Conservation (phyloP, 2,888 invertebrate genomes). For the Steinernema scapterisci region DNA sequence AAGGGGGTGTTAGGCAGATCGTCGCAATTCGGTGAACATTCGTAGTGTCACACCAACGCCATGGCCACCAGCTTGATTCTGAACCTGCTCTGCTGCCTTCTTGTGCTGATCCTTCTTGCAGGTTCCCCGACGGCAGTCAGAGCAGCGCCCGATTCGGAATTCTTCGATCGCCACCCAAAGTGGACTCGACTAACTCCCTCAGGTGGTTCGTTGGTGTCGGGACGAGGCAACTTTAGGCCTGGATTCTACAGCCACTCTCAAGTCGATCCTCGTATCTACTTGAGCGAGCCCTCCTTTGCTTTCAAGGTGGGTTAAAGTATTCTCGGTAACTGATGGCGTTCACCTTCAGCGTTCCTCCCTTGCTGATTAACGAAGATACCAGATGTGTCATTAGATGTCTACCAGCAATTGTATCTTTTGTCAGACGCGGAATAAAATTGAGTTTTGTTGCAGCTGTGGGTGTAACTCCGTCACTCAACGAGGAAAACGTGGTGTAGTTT, state of each 20-base stretch:
- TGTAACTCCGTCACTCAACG: no score
- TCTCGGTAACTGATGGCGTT: no score
- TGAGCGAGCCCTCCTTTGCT: slow-evolving; percentile 40
- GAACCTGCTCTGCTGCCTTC: neutral
- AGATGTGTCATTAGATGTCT: neutral
- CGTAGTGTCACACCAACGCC: neutral
- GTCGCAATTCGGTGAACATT: neutral
- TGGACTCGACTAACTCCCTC: slow-evolving; percentile 29
- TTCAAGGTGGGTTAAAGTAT: slow-evolving; percentile 35
- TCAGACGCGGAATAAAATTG: neutral
- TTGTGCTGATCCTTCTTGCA: neutral
- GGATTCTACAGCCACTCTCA: slow-evolving; percentile 44
- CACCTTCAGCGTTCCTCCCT: neutral
- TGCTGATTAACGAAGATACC: neutral
- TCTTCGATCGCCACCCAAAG: slow-evolving; percentile 21
- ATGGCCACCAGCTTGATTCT: slow-evolving; percentile 6
- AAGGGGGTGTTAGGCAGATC: neutral
- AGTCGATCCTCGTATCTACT: slow-evolving; percentile 35
- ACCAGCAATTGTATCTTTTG: neutral
- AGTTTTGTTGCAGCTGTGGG: neutral
- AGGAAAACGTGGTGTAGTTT: no score
- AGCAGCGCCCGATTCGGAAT: slow-evolving; percentile 19
- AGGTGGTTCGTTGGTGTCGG: slow-evolving; percentile 48
- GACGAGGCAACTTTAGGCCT: slow-evolving; percentile 45
- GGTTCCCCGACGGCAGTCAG: neutral